Base-by-base conservation (phyloP, 2,797 vertebrate species). In the Danio jaintianensis region DNA sequence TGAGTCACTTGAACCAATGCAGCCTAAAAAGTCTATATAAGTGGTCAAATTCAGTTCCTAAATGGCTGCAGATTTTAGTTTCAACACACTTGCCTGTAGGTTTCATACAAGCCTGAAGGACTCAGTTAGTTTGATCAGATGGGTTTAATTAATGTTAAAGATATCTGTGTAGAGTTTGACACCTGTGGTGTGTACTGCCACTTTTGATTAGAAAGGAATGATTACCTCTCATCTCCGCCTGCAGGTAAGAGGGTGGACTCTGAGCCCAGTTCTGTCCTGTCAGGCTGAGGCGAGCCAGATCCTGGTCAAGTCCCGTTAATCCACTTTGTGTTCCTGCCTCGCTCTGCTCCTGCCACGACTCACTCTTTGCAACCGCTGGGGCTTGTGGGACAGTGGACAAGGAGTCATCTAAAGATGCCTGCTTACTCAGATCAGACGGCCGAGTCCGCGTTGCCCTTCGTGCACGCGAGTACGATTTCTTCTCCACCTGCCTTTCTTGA, bases 401-500 rank as follows among this genome's bases (percentile, higher is more conserved):
- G 0, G 92, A 88, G 15, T 92, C 91, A 61, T 98, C 97, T 48
- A 97, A 90, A 0, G 94, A 92, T 50, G 93, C 77, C 90, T 98
- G 94, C 71, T 99, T 93, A 90, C 92, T 95, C 0, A 95, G 87
- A 18, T 99, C 97, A 0, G 96, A 92, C 2, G 94, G 95, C 74
- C 97, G 96, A 29, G 93, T 92, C 68, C 98, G 94, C 87, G 95
- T 98, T 2, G 78, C 78, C 90, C 97, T 95, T 83, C 98, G 95
- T 4, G 93, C 97, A 76, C 96, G 94, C 0, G 96, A 96, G 83
- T 98, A 99, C 0, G 98, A 99, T 80, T 98, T 99, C 85, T 96
- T 96, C 85, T 99, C 98, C 2, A 97, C 83, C 0, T 96, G 96
- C 79, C 94, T 93, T 88, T 99, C 97, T 0, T 95, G 89, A 15